Conservation (phyloP, 2,113 vertebrate genomes). For the Pachyramphus minor region DNA sequence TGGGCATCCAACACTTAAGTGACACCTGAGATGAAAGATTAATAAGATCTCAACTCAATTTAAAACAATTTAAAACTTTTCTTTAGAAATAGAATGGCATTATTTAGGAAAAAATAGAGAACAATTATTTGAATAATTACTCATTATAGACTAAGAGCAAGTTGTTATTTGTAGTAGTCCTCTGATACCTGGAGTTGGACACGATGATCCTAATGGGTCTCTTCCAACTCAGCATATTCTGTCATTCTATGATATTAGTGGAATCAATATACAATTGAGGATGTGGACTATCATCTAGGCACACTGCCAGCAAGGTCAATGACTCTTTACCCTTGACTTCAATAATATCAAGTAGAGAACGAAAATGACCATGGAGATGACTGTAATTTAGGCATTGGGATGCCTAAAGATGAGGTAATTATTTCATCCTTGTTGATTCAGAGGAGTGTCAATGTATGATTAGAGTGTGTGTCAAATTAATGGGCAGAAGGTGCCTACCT, state of each 20-base stretch:
- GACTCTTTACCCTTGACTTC: not conserved
- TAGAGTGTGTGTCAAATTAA: not conserved
- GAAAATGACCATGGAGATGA: not conserved
- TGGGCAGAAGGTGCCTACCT: rapidly evolving
- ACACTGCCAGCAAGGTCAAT: not conserved
- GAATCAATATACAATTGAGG: not conserved
- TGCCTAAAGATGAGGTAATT: not conserved
- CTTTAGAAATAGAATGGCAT: not conserved
- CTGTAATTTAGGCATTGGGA: not conserved
- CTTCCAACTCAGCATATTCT: not conserved
- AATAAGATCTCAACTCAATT: not conserved
- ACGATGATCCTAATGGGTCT: not conserved
- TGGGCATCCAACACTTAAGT: not conserved
- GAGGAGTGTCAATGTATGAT: not conserved
- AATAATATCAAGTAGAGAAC: not conserved
- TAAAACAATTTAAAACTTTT: not conserved
- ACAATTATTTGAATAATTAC: not conserved
- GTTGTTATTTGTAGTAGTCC: not conserved
- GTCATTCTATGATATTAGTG: not conserved
- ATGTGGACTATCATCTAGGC: not conserved
- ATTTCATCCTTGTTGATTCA: not conserved
- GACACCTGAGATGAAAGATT: not conserved
- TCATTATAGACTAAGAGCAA: not conserved
- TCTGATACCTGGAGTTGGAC: not conserved
- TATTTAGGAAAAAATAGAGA: not conserved